Percentiles rank a stretch among this genome's conserved stretches.
Conservation (phyloP, 2,113 vertebrate species). For the Pagrus major region DNA sequence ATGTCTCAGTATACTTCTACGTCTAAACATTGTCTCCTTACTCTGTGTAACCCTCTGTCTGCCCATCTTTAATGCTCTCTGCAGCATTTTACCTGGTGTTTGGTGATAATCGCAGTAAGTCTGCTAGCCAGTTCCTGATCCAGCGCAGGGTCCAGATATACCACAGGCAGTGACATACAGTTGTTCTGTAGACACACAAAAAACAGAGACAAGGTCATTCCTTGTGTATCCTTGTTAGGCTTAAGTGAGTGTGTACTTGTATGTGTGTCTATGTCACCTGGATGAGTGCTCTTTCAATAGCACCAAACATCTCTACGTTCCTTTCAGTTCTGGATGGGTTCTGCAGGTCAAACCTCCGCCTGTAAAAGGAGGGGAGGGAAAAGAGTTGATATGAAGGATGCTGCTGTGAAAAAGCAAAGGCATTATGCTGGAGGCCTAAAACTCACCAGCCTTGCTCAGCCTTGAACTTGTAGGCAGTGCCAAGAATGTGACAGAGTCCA, state of each 20-base stretch:
- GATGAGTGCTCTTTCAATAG: conserved; percentile 92
- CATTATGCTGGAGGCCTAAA: not conserved
- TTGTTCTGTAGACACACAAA: conserved; percentile 87
- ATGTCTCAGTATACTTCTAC: not conserved
- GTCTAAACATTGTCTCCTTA: not conserved
- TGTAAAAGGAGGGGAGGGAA: conserved; percentile 58
- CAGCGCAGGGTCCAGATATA: conserved; percentile 92
- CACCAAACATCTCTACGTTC: conserved; percentile 97
- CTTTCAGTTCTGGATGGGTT: conserved; percentile 95
- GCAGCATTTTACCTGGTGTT: conserved; percentile 89
- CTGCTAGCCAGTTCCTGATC: conserved; percentile 92
- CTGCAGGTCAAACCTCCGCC: conserved; percentile 96
- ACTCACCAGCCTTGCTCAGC: conserved; percentile 98
- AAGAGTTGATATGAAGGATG: not conserved
- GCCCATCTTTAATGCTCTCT: not conserved
- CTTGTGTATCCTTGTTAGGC: too few species aligned
- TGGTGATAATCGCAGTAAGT: conserved; percentile 91
- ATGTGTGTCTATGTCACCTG: conserved; percentile 83
- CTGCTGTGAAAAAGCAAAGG: not conserved
- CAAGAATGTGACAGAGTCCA: conserved; percentile 96
- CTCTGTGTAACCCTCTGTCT: not conserved
- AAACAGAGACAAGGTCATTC: not conserved
- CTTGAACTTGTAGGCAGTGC: conserved; percentile 96
- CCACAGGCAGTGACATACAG: conserved; percentile 90
- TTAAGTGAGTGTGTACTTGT: not conserved